These are phyloP conservation scores for Zeugodacus cucurbitae DNA, from an alignment of 1,140 invertebrate species.

Conservation along the genomic window DNA sequence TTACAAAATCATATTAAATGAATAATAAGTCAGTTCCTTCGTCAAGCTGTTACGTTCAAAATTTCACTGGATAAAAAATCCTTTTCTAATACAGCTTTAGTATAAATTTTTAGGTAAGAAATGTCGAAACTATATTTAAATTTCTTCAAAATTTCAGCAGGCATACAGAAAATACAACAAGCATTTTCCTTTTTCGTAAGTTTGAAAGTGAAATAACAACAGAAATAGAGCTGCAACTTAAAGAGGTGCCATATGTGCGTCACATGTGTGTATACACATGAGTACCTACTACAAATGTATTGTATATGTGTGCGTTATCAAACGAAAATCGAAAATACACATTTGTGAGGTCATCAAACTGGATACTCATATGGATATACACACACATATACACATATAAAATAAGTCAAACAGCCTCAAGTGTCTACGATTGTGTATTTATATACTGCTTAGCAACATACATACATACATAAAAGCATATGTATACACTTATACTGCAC, in stretches of 20 bases:
- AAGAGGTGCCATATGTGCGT: no score
- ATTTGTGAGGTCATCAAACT: neutral
- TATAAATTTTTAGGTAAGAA: neutral
- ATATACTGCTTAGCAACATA: neutral
- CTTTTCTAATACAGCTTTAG: neutral
- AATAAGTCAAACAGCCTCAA: neutral
- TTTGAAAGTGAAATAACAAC: no score
- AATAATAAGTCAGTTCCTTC: no score
- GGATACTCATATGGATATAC: neutral
- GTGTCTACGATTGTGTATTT: neutral
- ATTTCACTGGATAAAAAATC: no score
- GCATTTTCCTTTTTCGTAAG: neutral
- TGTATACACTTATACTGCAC: neutral
- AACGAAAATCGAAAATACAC: neutral
- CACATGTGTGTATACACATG: neutral
- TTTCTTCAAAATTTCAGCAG: neutral
- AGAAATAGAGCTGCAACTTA: no score
- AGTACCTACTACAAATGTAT: neutral
- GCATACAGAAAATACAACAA: neutral
- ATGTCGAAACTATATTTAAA: neutral
- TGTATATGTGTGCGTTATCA: neutral
- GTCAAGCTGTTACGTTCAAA: no score
- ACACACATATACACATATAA: neutral
- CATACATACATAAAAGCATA: neutral
- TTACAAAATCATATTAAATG: no score